Evolutionary conservation across 2,113 vertebrate genomes (phyloP).

Genomic region (Marmota monax): DNA sequence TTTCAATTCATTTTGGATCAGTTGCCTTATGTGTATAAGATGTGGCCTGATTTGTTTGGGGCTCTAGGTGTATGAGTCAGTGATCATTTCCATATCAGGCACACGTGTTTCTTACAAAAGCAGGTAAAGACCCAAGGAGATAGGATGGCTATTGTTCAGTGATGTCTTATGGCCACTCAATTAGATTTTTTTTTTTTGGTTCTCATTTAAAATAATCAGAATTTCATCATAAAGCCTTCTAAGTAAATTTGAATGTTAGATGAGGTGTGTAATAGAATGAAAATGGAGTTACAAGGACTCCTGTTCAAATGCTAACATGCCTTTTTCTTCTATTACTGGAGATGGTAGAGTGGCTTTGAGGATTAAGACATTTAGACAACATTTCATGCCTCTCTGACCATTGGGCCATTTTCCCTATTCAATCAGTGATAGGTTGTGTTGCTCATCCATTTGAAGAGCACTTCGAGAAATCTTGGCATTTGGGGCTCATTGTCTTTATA

Average conservation of each 20-base stretch:
- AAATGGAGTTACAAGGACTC: slow-evolving; percentile 13
- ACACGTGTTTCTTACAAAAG: neutral
- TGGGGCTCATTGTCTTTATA: neutral
- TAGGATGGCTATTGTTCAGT: neutral
- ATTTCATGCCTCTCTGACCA: neutral
- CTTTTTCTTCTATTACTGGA: slow-evolving; percentile 1
- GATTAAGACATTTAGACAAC: neutral
- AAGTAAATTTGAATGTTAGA: slow-evolving; percentile 63
- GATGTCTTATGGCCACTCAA: neutral
- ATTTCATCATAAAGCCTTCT: slow-evolving; percentile 6
- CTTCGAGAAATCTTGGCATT: neutral
- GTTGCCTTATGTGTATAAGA: neutral
- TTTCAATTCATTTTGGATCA: neutral
- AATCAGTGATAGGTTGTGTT: neutral
- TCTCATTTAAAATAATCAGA: slow-evolving; percentile 65
- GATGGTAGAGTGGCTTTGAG: neutral
- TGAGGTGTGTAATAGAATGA: slow-evolving; percentile 57
- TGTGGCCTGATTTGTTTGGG: neutral
- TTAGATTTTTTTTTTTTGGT: slow-evolving; percentile 28
- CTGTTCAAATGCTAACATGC: neutral
- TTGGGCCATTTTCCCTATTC: neutral
- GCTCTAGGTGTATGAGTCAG: neutral
- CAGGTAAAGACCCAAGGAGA: neutral
- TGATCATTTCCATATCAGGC: neutral
- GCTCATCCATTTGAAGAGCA: neutral